phyloP scores from a whole-genome alignment of 2,888 invertebrate species.

The Venusia cambrica region DNA sequence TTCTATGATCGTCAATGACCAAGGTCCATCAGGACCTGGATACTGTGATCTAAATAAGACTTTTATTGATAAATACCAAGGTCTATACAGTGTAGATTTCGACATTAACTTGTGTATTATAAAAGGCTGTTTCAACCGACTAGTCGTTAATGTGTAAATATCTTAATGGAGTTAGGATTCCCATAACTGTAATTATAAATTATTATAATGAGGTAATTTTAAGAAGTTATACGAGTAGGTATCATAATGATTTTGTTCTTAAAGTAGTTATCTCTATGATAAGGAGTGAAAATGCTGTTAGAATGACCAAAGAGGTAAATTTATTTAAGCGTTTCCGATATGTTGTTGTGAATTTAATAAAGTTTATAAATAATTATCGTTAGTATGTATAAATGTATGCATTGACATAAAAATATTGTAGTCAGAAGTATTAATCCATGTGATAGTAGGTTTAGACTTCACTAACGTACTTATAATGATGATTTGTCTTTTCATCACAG shows the following conservation, averaged over 20 bases:
- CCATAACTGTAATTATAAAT: constrained; percentile 31
- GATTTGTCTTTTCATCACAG: constrained; percentile 19
- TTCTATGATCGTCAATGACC: constrained; percentile 82
- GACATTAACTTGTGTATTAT: constrained; percentile 45
- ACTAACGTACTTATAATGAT: constrained; percentile 25
- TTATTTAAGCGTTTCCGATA: constrained; percentile 42
- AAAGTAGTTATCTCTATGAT: constrained; percentile 6
- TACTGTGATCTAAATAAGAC: constrained; percentile 80
- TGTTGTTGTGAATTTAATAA: constrained; percentile 67
- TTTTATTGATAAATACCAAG: constrained; percentile 50
- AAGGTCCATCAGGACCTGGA: constrained; percentile 72
- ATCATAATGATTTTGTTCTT: neutral
- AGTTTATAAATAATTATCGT: constrained; percentile 45
- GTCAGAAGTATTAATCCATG: constrained; percentile 75
- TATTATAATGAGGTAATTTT: constrained; percentile 25
- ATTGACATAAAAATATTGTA: constrained; percentile 50
- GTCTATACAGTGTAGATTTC: constrained; percentile 58
- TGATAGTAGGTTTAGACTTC: constrained; percentile 68
- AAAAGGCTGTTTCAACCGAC: constrained; percentile 54
- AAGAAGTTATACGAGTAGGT: constrained; percentile 26
- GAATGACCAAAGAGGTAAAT: constrained; percentile 70
- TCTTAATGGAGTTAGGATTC: constrained; percentile 36
- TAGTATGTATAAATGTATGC: constrained; percentile 51
- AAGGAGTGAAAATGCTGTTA: constrained; percentile 27
- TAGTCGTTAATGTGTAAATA: constrained; percentile 55